Evolutionary conservation across 2,113 vertebrate species (phyloP).

Genomic region (Phasianus colchicus): DNA sequence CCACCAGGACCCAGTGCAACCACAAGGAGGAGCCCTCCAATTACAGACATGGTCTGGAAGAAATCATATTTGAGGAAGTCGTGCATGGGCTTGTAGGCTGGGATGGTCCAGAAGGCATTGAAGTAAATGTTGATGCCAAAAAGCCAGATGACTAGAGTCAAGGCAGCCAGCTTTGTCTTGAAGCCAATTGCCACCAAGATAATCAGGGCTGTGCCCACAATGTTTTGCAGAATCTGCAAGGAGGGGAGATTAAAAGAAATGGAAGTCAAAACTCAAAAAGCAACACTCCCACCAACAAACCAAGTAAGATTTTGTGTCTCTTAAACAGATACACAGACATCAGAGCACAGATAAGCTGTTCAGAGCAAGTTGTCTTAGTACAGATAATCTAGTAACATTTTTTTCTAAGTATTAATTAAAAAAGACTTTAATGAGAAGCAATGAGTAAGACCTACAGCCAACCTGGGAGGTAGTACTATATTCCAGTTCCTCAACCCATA

Average conservation of each 20-base stretch:
- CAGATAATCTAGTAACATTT: not conserved
- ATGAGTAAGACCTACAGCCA: not conserved
- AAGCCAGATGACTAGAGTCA: constrained; percentile 96
- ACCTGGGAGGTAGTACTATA: not conserved
- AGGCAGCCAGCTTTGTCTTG: constrained; percentile 95
- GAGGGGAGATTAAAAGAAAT: not conserved
- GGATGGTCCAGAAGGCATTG: constrained; percentile 98
- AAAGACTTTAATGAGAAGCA: not conserved
- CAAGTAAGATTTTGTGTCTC: not conserved
- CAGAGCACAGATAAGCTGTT: not conserved
- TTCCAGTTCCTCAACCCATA: not conserved
- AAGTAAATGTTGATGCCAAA: constrained; percentile 96
- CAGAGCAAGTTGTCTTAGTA: not conserved
- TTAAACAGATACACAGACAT: not conserved
- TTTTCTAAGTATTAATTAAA: not conserved
- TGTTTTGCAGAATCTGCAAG: constrained; percentile 93
- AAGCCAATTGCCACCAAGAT: constrained; percentile 96
- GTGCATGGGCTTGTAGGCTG: constrained; percentile 97
- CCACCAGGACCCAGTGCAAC: constrained; percentile 97
- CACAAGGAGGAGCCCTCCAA: constrained; percentile 94
- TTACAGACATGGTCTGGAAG: constrained; percentile 99
- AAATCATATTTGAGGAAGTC: constrained; percentile 99
- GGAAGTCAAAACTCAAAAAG: not conserved
- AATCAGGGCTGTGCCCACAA: constrained; percentile 95
- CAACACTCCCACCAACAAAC: not conserved